phyloP scores from a whole-genome alignment of 2,797 vertebrate genomes.

The Notolepis coatsorum region DNA sequence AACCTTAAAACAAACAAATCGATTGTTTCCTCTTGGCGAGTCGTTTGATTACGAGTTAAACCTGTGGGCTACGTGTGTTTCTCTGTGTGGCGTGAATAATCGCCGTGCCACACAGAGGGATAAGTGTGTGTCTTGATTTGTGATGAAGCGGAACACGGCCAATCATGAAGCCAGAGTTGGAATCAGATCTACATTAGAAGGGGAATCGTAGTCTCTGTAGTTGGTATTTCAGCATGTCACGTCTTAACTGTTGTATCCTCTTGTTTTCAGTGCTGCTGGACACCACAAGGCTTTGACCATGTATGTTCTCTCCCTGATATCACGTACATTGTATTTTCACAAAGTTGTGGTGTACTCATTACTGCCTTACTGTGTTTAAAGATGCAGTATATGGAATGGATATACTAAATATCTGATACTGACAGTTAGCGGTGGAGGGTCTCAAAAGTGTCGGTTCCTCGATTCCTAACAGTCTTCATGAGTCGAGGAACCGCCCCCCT shows the following conservation, averaged over 20 bases:
- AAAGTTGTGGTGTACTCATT: no score
- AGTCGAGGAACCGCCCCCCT: no score
- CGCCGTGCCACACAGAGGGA: constrained; percentile 4
- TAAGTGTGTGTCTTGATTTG: constrained; percentile 12
- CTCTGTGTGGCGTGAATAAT: constrained; percentile 23
- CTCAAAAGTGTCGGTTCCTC: no score
- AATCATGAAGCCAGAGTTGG: constrained; percentile 46
- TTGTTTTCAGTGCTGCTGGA: constrained; percentile 74
- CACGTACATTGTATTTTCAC: neutral
- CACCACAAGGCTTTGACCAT: constrained; percentile 75
- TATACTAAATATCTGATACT: no score
- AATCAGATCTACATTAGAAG: constrained; percentile 7
- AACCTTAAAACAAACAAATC: constrained; percentile 28
- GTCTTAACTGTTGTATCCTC: neutral
- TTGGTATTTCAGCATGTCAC: neutral
- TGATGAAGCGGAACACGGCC: constrained; percentile 14
- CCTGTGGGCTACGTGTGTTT: constrained; percentile 6
- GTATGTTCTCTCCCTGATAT: constrained; percentile 62
- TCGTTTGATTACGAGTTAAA: constrained; percentile 8
- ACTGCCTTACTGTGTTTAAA: no score
- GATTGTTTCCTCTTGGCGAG: constrained; percentile 20
- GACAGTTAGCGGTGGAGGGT: no score
- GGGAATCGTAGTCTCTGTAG: constrained; percentile 8
- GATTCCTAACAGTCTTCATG: no score
- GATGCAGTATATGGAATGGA: no score